Percentiles rank a stretch among this genome's conserved stretches.
Evolutionary conservation across 2,797 vertebrate species (phyloP).

Genomic region (Pelobates cultripes): DNA sequence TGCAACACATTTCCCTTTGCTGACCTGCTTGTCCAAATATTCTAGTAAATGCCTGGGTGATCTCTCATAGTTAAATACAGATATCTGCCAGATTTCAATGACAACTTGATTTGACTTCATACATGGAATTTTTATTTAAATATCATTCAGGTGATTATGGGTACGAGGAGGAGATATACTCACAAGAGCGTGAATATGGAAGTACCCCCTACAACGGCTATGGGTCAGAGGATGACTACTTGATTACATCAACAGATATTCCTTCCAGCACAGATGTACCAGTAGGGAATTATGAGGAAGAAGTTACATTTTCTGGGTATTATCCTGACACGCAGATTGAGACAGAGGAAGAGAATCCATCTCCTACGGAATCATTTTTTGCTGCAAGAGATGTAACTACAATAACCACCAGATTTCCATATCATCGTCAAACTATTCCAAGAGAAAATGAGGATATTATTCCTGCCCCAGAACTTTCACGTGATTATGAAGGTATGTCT

Average conservation of each 20-base stretch:
- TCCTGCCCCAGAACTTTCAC: conserved; percentile 57
- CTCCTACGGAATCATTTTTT: conserved; percentile 69
- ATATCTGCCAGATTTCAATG: too few relatives aligned
- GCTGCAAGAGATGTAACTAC: conserved; percentile 74
- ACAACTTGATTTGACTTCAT: background rate
- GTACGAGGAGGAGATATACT: conserved; percentile 36
- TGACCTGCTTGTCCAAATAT: too few relatives aligned
- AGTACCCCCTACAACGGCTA: conserved; percentile 11
- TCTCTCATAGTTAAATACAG: too few relatives aligned
- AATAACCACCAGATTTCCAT: conserved; percentile 67
- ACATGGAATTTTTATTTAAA: background rate
- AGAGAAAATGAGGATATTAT: conserved; percentile 60
- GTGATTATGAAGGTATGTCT: conserved; percentile 26
- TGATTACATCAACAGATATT: conserved; percentile 24
- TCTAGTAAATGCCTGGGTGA: too few relatives aligned
- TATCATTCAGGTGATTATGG: background rate
- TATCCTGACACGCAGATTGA: conserved; percentile 70
- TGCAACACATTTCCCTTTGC: too few relatives aligned
- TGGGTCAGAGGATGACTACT: conserved; percentile 34
- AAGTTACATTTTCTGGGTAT: conserved; percentile 63
- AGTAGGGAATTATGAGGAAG: conserved; percentile 47
- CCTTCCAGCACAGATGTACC: conserved; percentile 5
- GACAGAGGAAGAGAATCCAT: conserved; percentile 70
- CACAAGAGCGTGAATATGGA: conserved; percentile 19
- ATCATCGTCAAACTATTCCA: conserved; percentile 50